Base-by-base conservation (phyloP, 2,113 vertebrate species). In the Oncorhynchus tshawytscha region DNA sequence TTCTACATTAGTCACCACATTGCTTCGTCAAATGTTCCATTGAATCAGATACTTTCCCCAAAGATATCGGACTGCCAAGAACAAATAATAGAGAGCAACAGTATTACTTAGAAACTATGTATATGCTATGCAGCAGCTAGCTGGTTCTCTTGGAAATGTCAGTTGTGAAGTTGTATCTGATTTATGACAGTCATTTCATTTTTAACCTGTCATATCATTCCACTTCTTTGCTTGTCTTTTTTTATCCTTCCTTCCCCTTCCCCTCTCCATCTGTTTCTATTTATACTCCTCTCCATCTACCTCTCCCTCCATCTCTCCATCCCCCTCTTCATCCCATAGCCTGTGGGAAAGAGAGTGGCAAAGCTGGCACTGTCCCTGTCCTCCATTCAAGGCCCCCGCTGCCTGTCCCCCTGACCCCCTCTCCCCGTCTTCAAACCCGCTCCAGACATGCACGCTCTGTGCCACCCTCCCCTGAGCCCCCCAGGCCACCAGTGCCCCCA, bases 341-440 rank as follows among this genome's bases (percentile, higher is more conserved):
- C 65, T 49, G 20, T 83, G 85, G 82, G 70, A 78, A 18, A 75
- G 83, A 87, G 48, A 62, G 34, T n/a, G 76, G 54, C 62, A 45
- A 39, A 13, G 72, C 24, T 74, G 74, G 54, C 22, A 29, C 80
- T 51, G 70, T 22, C 59, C 78, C 85, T 20, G 76, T 66, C 1
- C 11, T 83, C 24, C 76, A 69, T 64, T 79, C 83, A 31, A 87
- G 87, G 59, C 91, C 91, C 48, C 88, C 91, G 27, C 84, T 89
- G 1, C 92, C 90, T 3, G 65, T 45, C 5, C 80, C 80, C 68
- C 87, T 88, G 18, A 79, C 72, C 9, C 85, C 87, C 18, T 91
- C 91, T 0, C 90, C 91, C 54, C 88, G 84, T 0, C 86, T 87
- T 71, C 88, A 85, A 1, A 88, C 90, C 62, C 78, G 86, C 73